Base-by-base conservation (phyloP, 2,797 vertebrate genomes). In the Lates japonicus region DNA sequence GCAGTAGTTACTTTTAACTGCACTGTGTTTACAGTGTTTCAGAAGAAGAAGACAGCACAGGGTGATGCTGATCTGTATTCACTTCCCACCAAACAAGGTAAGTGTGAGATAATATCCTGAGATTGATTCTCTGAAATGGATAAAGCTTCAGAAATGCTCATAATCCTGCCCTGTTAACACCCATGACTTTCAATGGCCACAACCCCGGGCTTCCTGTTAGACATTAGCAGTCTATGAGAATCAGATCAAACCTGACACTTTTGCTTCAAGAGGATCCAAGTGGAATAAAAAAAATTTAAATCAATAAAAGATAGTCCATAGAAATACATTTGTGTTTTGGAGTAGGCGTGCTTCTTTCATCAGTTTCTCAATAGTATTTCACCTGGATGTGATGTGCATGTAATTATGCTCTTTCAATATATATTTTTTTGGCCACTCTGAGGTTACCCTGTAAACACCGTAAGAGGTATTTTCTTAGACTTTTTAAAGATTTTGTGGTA, bases 51-150 rank as follows among this genome's bases (percentile, higher is more conserved):
- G 86, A 90, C 78, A 14, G 64, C 76, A 3, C 86, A 85, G 58
- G 54, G 39, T 1, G 82, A 94, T 1, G 16, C 82, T 17, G 90
- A 86, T 46, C 71, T 95, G 33, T 94, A 95, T 76, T 95, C 93
- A 51, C 84, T 92, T 42, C 82, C 89, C 3, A 70, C 87, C 20
- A 95, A 93, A 86, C 93, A 93, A 93, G 88, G 95, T 95, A 71
- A 91, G 90, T 19, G 39, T 17, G 20, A 44, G 11, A 16, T 25
- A n/a, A 49, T 2, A 6, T 25, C 7, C 8, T 46, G 17, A 72
- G 17, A 33, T n/a, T n/a, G n/a, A n/a, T 6, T 48, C 39, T 2
- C 31, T 37, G 19, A 46, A 49, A 49, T 19, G 12, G 20, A 54
- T 11, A n/a, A 33, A 57, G 52, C 39, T 58, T 58, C 4, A 22